Percentiles rank a stretch among this genome's conserved stretches.
Evolutionary conservation across 2,888 invertebrate species (phyloP).

Genomic region (Euplexia lucipara): DNA sequence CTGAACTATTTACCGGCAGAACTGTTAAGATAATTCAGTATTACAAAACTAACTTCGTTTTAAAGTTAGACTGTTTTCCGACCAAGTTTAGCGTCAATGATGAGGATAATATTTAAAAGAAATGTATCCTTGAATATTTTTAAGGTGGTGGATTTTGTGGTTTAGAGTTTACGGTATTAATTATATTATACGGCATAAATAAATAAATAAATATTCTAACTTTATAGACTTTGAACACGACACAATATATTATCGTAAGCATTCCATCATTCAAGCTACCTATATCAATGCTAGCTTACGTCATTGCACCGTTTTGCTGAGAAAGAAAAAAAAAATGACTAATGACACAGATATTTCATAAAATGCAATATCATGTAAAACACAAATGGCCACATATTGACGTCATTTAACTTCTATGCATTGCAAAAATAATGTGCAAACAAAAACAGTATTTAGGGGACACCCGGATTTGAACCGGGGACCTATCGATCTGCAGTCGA

Average conservation of each 20-base stretch:
- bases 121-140: conserved; percentile 32
- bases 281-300: no score
- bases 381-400: no score
- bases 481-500: conserved; percentile 90
- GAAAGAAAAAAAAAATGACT: no score
- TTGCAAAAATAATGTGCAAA: background rate
- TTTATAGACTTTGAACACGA: no score
- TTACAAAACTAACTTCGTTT: conserved; percentile 44
- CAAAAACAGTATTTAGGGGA: conserved; percentile 72
- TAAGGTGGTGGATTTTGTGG: conserved; percentile 1
- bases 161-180: background rate
- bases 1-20: conserved; percentile 33
- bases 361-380: no score
- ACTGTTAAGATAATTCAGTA: conserved; percentile 57
- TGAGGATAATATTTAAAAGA: conserved; percentile 27
- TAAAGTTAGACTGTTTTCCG: conserved; percentile 42
- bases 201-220: no score
- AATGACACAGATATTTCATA: no score
- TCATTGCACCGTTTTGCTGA: no score
- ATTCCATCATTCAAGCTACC: no score
- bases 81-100: conserved; percentile 27
- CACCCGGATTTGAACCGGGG: conserved; percentile 89
- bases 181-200: no score
- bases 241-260: no score
- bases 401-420: no score